Base-by-base conservation (phyloP, 2,888 invertebrate genomes). In the Morinoia aosen region DNA sequence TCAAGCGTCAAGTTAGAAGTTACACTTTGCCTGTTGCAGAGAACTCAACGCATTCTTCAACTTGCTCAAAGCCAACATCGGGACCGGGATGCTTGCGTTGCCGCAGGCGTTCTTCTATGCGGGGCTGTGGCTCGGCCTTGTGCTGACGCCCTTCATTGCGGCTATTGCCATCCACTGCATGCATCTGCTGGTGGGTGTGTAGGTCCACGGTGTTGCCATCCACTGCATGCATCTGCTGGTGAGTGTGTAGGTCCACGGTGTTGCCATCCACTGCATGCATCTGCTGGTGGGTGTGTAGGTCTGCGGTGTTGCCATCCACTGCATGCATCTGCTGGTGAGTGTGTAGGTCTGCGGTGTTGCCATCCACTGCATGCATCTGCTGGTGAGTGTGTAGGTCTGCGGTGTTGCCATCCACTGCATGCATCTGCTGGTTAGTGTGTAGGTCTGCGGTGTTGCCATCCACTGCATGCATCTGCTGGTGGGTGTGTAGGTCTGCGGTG, bases 61-160 rank as follows among this genome's bases (percentile, higher is more conserved):
- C 97, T 97, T 99, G 96, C 97, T 99, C 96, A 99, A 99, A 97
- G 99, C 98, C 58, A 99, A 99, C 97, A 98, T 99, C 96, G 99
- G 99, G 16, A 99, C 99, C 0, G 99, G 99, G 12, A 99, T 99
- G 97, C 97, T 99, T 97, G 99, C 99, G 14, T 99, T 99, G 98
- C 99, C 99, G 11, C 98, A 99, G 97, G 99, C 99, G n/a, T 98
- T 99, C 97, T 98, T 98, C 97, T 98, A 99, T 97, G 98, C 99
- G 96, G 99, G 99, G 33, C 97, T 99, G 96, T 98, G 98, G 97
- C 98, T 99, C 96, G 99, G 99, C 0, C 98, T 98, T 57, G 98
- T 98, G 97, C 98, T 99, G 8, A 98, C 99, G 3, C 97, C 99
- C 96, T 97, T 98, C 25, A 98, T 99, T 98, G 99, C 99, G n/a